These are phyloP conservation scores for Cataglyphis hispanica DNA, from an alignment of 1,140 invertebrate species.

Conservation along the genomic window DNA sequence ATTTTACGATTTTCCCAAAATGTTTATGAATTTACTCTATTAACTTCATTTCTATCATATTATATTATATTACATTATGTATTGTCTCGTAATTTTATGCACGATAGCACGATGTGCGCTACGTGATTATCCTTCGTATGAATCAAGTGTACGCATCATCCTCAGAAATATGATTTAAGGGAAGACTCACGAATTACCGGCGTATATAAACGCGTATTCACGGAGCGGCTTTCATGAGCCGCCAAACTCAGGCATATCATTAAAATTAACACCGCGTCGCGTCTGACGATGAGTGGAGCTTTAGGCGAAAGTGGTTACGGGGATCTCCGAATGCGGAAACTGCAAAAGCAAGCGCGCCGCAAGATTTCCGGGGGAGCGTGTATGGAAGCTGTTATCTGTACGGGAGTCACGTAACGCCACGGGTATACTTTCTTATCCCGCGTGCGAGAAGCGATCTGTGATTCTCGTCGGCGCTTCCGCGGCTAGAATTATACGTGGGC, in stretches of 20 bases:
- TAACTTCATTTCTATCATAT: not conserved
- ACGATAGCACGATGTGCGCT: not conserved
- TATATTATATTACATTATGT: not conserved
- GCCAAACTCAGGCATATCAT: constrained; percentile 48
- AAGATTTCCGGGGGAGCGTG: constrained; percentile 48
- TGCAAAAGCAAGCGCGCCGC: not conserved
- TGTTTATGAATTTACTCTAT: not conserved
- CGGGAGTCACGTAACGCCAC: constrained; percentile 54
- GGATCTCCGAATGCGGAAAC: not conserved
- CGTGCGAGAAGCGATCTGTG: constrained; percentile 58
- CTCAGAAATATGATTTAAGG: not conserved
- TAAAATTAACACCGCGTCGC: constrained; percentile 60
- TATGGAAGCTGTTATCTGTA: constrained; percentile 52
- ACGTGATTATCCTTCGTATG: not conserved
- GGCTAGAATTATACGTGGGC: constrained; percentile 44
- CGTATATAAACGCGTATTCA: constrained; percentile 22
- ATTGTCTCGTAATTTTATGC: not conserved
- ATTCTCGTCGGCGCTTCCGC: constrained; percentile 35
- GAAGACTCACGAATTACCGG: constrained; percentile 7
- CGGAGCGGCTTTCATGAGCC: constrained; percentile 26
- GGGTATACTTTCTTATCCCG: constrained; percentile 46
- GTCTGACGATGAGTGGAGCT: not conserved
- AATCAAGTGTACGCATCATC: not conserved
- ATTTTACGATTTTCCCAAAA: not conserved
- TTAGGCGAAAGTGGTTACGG: constrained; percentile 32